Base-by-base conservation (phyloP, 2,113 vertebrate species). In the Syrrhaptes paradoxus region DNA sequence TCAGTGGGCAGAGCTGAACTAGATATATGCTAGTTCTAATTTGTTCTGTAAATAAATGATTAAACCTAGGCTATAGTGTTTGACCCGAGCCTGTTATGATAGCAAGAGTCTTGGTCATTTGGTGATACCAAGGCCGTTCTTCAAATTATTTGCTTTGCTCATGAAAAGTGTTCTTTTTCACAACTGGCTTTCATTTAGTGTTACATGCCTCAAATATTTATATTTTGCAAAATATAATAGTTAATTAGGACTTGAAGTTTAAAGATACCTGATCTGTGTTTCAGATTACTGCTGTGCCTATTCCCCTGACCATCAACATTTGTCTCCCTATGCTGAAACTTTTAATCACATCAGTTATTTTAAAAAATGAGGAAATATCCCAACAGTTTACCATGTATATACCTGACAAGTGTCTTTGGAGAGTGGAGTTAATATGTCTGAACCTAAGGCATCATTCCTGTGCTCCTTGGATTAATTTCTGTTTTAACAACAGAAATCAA, bases 321-420 rank as follows among this genome's bases (percentile, higher is more conserved):
- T 76, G 52, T 61, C 17, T 89, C 20, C 17, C 8, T 72, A 38
- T 9, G 20, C 21, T 36, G 49, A 65, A 61, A 31, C 25, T 87
- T 79, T 88, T 9, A 61, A 25, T 85, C 58, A 24, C 18, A 72
- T 45, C 20, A 26, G 10, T 80, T 88, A 32, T 20, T 85, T 61
- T 51, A 43, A 57, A 94, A 74, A 78, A 26, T 46, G 55, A 72
- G 49, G 61, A 48, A 67, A 17, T 8, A 11, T 14, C 9, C 13
- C 0, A 0, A 41, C 12, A 5, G 68, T 81, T 8, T 79, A 29
- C 43, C 1, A 2, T 19, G 12, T 20, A 63, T 25, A 3, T 76
- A 24, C 17, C 51, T 43, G 68, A 3, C 0, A 2, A 32, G 17
- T 52, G 24, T 81, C 66, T 12, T 43, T 55, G 63, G 61, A 74